These are phyloP conservation scores for Archips crataeganus DNA, from an alignment of 2,888 invertebrate genomes.

Conservation along the genomic window DNA sequence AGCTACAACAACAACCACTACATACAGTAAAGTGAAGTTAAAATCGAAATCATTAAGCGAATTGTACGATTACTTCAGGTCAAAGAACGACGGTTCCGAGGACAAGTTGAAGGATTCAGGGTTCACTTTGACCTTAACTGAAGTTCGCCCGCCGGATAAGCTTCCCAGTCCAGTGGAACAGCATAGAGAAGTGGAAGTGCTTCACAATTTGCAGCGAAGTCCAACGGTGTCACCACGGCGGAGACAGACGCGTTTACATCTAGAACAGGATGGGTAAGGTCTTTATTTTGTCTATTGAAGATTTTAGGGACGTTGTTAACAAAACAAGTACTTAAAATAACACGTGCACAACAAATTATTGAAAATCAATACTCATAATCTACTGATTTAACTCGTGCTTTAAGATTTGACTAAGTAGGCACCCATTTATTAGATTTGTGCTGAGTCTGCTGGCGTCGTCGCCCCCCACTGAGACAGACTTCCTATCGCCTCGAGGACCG, in stretches of 20 bases:
- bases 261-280: conserved; percentile 78
- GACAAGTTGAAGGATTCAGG: conserved; percentile 62
- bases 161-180: conserved; percentile 81
- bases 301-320: not conserved
- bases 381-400: not conserved
- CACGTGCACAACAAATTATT: no score
- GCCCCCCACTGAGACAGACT: conserved; percentile 60
- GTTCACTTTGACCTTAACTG: conserved; percentile 70
- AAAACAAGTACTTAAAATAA: no score
- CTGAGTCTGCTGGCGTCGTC: conserved; percentile 73
- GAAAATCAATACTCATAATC: no score
- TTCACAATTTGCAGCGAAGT: conserved; percentile 89
- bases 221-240: conserved; percentile 84
- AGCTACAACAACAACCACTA: conserved; percentile 51
- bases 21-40: conserved; percentile 68
- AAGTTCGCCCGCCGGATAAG: conserved; percentile 72
- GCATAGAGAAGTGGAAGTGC: conserved; percentile 88
- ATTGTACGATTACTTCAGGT: conserved; percentile 79
- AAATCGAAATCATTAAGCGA: conserved; percentile 82
- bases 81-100: conserved; percentile 65
- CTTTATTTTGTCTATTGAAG: not conserved
- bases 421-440: conserved; percentile 62
- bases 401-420: not conserved
- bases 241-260: conserved; percentile 69
- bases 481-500: conserved; percentile 66